Conservation (phyloP, 2,888 invertebrate genomes). For the Parnassius orleans region DNA sequence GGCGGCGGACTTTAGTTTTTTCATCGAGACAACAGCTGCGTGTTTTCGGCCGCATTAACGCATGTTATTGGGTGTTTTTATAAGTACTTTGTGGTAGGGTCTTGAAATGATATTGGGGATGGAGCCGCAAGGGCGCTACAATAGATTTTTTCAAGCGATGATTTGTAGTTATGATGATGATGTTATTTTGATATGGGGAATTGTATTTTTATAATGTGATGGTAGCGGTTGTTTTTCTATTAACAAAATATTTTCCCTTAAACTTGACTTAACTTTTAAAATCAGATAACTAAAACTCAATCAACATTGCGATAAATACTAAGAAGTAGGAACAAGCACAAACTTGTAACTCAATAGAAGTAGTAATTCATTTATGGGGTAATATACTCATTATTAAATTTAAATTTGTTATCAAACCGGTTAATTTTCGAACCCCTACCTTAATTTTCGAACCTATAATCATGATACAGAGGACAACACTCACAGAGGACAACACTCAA, state of each 20-base stretch:
- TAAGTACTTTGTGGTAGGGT: conserved; percentile 50
- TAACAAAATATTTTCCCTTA: conserved; percentile 11
- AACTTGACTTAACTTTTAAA: too few species aligned
- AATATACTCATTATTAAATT: too few species aligned
- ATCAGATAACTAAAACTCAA: too few species aligned
- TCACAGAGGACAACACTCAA: too few species aligned
- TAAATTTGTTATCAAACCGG: too few species aligned
- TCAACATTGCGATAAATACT: too few species aligned
- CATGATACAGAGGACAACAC: too few species aligned
- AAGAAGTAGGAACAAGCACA: too few species aligned
- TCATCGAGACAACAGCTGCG: conserved; percentile 62
- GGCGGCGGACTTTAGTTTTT: conserved; percentile 53
- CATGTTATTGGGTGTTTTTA: conserved; percentile 72
- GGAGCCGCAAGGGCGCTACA: conserved; percentile 38
- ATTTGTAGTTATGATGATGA: conserved; percentile 38
- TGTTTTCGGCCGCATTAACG: conserved; percentile 59
- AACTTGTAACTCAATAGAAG: too few species aligned
- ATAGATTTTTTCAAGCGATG: conserved; percentile 41
- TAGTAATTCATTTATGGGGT: too few species aligned
- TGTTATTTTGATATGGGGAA: conserved; percentile 45
- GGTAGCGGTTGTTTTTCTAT: conserved; percentile 37
- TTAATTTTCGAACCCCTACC: too few species aligned
- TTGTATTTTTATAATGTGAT: conserved; percentile 40
- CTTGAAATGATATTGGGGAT: conserved; percentile 32
- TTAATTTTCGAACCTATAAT: too few species aligned